Conservation (phyloP, 1,140 invertebrate genomes). For the Listronotus oregonensis region DNA sequence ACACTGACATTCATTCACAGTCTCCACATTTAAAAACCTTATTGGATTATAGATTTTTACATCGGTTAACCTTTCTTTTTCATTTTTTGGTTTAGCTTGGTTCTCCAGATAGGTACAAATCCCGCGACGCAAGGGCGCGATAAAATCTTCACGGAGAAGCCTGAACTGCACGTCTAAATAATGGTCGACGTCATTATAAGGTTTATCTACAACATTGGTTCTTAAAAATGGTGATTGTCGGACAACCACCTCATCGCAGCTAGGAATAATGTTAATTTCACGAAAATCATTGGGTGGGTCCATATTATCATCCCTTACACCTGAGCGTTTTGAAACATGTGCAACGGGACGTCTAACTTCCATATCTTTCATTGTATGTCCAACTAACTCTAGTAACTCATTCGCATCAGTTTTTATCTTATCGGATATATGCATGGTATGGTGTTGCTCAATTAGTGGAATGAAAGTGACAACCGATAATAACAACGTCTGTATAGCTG, state of each 20-base stretch:
- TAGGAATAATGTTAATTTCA: constrained; percentile 57
- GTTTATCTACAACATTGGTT: constrained; percentile 66
- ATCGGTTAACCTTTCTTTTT: constrained; percentile 17
- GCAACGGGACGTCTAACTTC: constrained; percentile 34
- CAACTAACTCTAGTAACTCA: constrained; percentile 50
- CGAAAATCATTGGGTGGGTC: constrained; percentile 58
- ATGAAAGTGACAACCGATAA: constrained; percentile 53
- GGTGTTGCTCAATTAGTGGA: constrained; percentile 51
- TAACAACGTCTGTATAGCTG: constrained; percentile 53
- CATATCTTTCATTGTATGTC: constrained; percentile 45
- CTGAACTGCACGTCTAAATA: constrained; percentile 79
- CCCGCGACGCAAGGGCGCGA: constrained; percentile 63
- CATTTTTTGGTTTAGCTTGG: constrained; percentile 64
- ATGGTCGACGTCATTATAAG: constrained; percentile 67
- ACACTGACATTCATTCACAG: constrained; percentile 39
- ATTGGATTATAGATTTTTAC: constrained; percentile 24
- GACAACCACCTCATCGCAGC: constrained; percentile 49
- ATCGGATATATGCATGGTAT: constrained; percentile 51
- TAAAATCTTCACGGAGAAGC: constrained; percentile 76
- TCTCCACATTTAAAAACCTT: constrained; percentile 37
- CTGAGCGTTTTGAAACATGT: not conserved
- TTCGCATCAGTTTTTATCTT: constrained; percentile 47
- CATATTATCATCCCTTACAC: constrained; percentile 37
- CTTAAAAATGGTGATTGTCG: constrained; percentile 59
- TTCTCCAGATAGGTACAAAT: constrained; percentile 57